A percentile compares a stretch with the other conserved stretches of the same genome.
Evolutionary conservation across 2,113 vertebrate species (phyloP).

Genomic region (Pheucticus melanocephalus): DNA sequence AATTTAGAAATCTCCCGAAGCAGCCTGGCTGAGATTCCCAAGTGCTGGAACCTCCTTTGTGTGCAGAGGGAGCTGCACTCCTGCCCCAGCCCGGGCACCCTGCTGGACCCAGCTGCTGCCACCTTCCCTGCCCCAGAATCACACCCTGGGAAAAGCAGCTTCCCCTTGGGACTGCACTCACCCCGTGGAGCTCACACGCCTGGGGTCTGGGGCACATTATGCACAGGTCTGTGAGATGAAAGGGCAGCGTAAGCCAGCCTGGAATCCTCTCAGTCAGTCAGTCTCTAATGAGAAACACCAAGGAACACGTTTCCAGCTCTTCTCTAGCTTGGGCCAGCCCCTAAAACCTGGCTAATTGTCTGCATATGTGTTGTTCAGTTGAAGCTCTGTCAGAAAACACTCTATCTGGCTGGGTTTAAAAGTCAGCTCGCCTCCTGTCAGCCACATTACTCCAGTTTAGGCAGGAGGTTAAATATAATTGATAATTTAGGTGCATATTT

Average conservation of each 20-base stretch:
- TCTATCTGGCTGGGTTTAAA: neutral
- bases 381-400: neutral
- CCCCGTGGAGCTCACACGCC: neutral
- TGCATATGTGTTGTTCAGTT: constrained; percentile 38
- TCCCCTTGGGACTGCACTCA: rapidly evolving
- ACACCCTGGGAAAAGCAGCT: neutral
- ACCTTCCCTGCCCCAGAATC: neutral
- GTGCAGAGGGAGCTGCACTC: neutral
- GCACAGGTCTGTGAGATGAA: constrained; percentile 20
- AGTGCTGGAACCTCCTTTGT: neutral
- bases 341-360: constrained; percentile 48
- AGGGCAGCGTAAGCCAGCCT: neutral
- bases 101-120: rapidly evolving
- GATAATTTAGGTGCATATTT: neutral
- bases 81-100: rapidly evolving
- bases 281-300: constrained; percentile 32
- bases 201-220: neutral
- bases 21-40: neutral
- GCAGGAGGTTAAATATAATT: neutral
- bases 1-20: neutral
- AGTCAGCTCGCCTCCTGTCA: neutral
- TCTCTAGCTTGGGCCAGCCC: neutral
- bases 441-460: neutral
- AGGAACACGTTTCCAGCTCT: constrained; percentile 11
- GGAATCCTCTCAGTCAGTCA: neutral